These are phyloP conservation scores for Stomorhina lunata DNA, from an alignment of 2,888 invertebrate species.

Conservation along the genomic window DNA sequence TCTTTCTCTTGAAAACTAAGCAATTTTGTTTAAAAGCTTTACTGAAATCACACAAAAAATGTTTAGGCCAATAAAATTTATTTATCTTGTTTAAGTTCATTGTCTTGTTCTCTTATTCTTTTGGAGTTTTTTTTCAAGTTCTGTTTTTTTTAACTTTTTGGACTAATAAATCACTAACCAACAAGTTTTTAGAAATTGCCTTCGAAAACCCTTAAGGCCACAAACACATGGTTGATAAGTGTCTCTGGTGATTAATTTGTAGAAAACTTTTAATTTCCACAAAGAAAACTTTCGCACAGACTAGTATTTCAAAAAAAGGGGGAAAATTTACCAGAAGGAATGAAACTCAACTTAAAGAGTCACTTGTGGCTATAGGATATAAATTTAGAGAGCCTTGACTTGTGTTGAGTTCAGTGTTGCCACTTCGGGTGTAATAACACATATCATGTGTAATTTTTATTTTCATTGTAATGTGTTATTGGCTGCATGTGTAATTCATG, in stretches of 20 bases:
- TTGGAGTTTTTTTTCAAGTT: not conserved
- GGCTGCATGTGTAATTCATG: too few relatives aligned
- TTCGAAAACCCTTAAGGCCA: slow-evolving; percentile 50
- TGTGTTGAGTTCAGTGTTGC: too few relatives aligned
- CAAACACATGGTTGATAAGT: slow-evolving; percentile 60
- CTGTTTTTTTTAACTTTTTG: not conserved
- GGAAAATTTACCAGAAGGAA: not conserved
- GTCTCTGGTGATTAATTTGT: slow-evolving; percentile 57
- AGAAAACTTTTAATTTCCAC: slow-evolving; percentile 13
- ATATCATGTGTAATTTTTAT: too few relatives aligned
- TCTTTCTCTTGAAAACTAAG: not conserved
- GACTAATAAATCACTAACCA: slow-evolving; percentile 47
- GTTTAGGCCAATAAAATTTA: slow-evolving; percentile 23
- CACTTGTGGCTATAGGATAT: too few relatives aligned
- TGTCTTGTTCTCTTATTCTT: not conserved
- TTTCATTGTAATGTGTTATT: too few relatives aligned
- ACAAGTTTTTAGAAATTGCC: slow-evolving; percentile 44
- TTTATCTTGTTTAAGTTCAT: not conserved
- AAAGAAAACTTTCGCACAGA: not conserved
- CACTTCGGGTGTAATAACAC: too few relatives aligned
- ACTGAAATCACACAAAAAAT: not conserved
- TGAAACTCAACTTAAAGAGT: not conserved
- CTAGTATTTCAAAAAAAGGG: not conserved
- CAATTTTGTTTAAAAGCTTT: not conserved
- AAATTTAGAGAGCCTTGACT: too few relatives aligned